phyloP scores from a whole-genome alignment of 2,888 invertebrate genomes.

The Scelioninae gen. 2 region DNA sequence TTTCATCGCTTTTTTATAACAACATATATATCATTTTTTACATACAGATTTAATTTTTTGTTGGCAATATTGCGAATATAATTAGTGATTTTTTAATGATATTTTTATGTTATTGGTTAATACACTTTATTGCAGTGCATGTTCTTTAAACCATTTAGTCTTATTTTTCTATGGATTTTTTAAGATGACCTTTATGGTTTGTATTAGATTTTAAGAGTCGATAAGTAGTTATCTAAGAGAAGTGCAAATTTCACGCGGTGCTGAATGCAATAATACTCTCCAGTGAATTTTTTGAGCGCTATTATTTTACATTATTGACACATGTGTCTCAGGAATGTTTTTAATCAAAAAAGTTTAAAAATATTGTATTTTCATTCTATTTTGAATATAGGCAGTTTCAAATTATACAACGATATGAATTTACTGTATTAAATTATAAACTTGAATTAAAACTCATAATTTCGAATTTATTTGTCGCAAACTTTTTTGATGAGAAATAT shows the following conservation, averaged over 20 bases:
- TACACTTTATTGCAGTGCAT: neutral
- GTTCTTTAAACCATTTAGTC: constrained; percentile 6
- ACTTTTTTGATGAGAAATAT: constrained; percentile 44
- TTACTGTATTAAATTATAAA: too few relatives aligned
- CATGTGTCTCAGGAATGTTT: constrained; percentile 19
- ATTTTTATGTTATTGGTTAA: constrained; percentile 21
- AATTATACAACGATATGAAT: too few relatives aligned
- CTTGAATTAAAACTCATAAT: too few relatives aligned
- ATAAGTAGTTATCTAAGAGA: constrained; percentile 46
- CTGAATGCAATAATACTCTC: constrained; percentile 65
- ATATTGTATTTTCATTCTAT: too few relatives aligned
- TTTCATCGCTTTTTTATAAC: too few relatives aligned
- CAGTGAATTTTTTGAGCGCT: constrained; percentile 24
- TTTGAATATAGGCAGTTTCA: too few relatives aligned
- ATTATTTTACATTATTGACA: constrained; percentile 30
- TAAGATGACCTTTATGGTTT: constrained; percentile 13
- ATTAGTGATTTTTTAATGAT: neutral
- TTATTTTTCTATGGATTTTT: constrained; percentile 30
- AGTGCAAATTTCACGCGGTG: constrained; percentile 57
- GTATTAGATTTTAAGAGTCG: constrained; percentile 39
- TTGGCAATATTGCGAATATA: neutral
- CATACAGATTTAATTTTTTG: too few relatives aligned
- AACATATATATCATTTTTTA: too few relatives aligned
- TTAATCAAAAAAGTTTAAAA: constrained; percentile 26
- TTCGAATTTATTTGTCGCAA: too few relatives aligned